Evolutionary conservation across 2,888 invertebrate species (phyloP), one percentile per base, ranked within the genome.

Genomic region (Dyspetes luteomarginatus): DNA sequence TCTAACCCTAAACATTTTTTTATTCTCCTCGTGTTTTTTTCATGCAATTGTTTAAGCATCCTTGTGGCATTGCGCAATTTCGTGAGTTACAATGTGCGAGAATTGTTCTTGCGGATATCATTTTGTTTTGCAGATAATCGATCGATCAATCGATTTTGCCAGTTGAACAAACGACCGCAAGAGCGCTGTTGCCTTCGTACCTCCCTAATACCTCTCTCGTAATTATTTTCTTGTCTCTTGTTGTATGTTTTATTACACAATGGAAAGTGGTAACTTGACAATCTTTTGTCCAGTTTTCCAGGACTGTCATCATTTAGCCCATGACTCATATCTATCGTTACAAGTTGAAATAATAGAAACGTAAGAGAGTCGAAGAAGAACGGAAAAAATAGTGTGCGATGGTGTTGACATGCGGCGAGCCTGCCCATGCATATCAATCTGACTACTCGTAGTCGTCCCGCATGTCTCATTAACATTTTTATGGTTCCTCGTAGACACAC

Each of bases 401-500:
- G 41, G 12, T 36, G 28, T 41, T 12, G 43, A 65, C 65, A 17
- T 2, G 4, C 4, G 26, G 2, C 7, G 5, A 30, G 67, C 12
- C 48, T 60, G 58, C 26, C 52, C 60, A 45, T 71, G 52, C 30
- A 62, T 52, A 24, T 28, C 48, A 67, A 24, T 9, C 26, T 17
- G 48, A 48, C 56, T 41, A 56, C 28, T 24, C 41, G 56, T 58
- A 69, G 78, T 74, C 78, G 15, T 45, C 45, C n/a, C 55, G 68
- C 78, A 62, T 64, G 74, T 68, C 68, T 68, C 74, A 79, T 79
- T 74, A 74, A 26, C 74, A 79, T 80, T 80, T 72, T 76, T 62
- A 76, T 67, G 67, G 22, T 72, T 55, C 58, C 65, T 79, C 56
- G 50, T 50, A 55, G 68, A 55, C 52, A 24, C 28, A 64, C 74